Conservation (phyloP, 2,113 vertebrate species). For the Enhydra lutris region DNA sequence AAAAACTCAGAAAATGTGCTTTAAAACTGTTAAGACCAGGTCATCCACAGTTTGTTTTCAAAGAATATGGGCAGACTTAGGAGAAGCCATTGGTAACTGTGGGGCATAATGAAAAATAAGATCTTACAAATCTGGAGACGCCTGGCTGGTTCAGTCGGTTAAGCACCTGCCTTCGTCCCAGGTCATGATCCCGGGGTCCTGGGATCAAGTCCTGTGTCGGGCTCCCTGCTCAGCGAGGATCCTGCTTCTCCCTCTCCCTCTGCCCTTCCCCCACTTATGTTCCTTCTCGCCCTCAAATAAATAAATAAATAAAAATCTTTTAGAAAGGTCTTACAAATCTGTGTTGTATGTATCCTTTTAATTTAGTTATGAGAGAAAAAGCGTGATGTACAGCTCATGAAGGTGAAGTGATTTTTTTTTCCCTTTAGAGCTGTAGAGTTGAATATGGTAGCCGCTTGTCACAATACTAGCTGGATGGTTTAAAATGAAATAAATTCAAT, state of each 20-base stretch:
- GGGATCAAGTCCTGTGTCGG: too few species aligned
- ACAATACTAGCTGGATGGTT: not conserved
- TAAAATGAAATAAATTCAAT: not conserved
- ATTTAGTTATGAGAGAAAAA: not conserved
- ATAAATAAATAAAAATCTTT: too few species aligned
- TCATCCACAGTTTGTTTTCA: not conserved
- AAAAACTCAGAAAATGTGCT: not conserved
- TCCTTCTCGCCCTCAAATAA: too few species aligned
- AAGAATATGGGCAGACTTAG: not conserved
- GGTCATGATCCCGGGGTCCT: too few species aligned
- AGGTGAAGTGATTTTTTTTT: not conserved
- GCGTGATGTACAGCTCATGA: not conserved
- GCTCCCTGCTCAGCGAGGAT: too few species aligned
- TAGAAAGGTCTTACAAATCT: not conserved
- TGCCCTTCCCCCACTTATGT: too few species aligned
- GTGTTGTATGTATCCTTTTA: not conserved
- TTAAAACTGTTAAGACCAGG: not conserved
- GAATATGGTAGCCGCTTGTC: not conserved
- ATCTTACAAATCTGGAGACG: not conserved
- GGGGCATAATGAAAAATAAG: not conserved
- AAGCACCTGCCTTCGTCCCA: too few species aligned
- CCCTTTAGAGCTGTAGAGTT: not conserved
- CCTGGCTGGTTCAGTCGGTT: too few species aligned
- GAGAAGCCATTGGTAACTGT: not conserved
- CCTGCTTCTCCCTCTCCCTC: too few species aligned